Evolutionary conservation across 2,113 vertebrate genomes (phyloP).

Genomic region (Lipotes vexillifer): DNA sequence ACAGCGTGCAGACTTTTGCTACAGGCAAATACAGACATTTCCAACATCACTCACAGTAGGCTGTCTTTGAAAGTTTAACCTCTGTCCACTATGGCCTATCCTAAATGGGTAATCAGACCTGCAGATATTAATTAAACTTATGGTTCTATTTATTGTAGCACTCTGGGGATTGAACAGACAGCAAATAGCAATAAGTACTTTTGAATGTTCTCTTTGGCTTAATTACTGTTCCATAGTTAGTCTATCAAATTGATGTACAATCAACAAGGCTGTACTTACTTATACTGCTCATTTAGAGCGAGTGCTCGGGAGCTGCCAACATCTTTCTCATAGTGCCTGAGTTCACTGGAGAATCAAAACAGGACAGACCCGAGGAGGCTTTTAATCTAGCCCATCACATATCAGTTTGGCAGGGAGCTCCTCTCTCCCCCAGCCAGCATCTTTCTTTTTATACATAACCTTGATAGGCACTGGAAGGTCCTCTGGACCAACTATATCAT

Average conservation of each 20-base stretch:
- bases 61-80: constrained; percentile 66
- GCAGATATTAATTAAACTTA: constrained; percentile 84
- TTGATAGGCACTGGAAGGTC: background rate
- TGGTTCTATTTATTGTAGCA: constrained; percentile 83
- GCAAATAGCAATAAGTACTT: constrained; percentile 81
- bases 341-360: background rate
- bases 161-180: constrained; percentile 79
- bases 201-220: constrained; percentile 82
- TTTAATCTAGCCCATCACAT: background rate
- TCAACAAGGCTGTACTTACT: constrained; percentile 69
- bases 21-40: background rate
- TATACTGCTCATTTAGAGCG: constrained; percentile 42
- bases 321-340: constrained; percentile 10
- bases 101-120: constrained; percentile 79
- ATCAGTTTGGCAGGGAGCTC: background rate
- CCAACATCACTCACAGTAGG: constrained; percentile 29
- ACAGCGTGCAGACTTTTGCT: background rate
- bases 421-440: background rate
- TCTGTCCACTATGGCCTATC: constrained; percentile 68
- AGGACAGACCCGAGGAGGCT: background rate
- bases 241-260: constrained; percentile 76
- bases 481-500: background rate
- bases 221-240: constrained; percentile 83
- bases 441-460: background rate
- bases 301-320: constrained; percentile 45